Conservation (phyloP, 1,140 invertebrate genomes). For the Sycophaga agraensis region DNA sequence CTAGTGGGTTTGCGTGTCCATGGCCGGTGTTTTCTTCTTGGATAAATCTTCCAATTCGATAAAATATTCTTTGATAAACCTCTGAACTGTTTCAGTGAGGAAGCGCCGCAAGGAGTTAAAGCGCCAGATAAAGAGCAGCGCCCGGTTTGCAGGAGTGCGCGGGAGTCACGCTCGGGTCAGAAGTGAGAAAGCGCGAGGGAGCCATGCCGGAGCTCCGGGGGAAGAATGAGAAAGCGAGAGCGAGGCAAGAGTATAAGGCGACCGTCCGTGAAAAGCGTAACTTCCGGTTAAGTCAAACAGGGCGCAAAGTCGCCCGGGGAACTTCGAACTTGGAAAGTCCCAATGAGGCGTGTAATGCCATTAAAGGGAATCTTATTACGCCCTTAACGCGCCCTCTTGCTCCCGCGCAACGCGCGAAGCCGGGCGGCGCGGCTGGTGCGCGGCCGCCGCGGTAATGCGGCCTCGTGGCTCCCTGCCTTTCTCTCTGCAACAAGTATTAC, state of each 20-base stretch:
- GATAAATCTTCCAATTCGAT: too few relatives aligned
- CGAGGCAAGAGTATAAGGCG: slow-evolving; percentile 18
- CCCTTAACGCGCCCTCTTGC: slow-evolving; percentile 45
- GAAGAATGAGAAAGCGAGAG: background rate
- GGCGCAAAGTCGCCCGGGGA: slow-evolving; percentile 40
- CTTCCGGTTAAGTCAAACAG: slow-evolving; percentile 55
- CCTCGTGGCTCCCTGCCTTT: slow-evolving; percentile 15
- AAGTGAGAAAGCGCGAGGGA: too few relatives aligned
- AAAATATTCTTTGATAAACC: too few relatives aligned
- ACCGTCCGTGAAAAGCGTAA: slow-evolving; percentile 43
- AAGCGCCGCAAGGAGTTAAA: too few relatives aligned
- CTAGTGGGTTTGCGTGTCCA: too few relatives aligned
- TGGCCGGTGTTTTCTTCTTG: too few relatives aligned
- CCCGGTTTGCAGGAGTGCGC: too few relatives aligned
- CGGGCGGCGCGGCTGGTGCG: background rate
- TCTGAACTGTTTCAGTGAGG: too few relatives aligned
- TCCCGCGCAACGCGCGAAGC: slow-evolving; percentile 21
- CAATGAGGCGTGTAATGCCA: slow-evolving; percentile 60
- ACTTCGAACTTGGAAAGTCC: slow-evolving; percentile 50
- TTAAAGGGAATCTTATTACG: slow-evolving; percentile 58
- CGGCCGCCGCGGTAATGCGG: background rate
- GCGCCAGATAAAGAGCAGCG: too few relatives aligned
- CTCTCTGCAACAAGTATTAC: slow-evolving; percentile 51
- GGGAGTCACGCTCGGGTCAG: too few relatives aligned
- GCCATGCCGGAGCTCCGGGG: too few relatives aligned